Evolutionary conservation across 2,113 vertebrate species (phyloP).

Genomic region (Petaurus breviceps): DNA sequence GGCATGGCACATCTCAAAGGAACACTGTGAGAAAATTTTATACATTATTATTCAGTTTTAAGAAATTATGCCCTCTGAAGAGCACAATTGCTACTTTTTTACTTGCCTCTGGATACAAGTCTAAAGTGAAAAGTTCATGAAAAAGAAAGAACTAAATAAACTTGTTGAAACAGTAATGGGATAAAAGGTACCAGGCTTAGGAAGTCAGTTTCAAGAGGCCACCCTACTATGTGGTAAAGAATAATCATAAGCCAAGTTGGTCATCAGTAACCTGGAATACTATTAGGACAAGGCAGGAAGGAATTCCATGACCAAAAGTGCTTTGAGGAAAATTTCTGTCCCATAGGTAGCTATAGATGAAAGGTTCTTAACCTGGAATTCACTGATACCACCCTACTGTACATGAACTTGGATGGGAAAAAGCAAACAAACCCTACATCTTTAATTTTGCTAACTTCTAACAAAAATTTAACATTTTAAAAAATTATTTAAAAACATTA

Average conservation of each 20-base stretch:
- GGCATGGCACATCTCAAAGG: neutral
- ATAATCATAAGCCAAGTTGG: neutral
- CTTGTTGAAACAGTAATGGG: neutral
- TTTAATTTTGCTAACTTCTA: neutral
- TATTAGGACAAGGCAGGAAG: neutral
- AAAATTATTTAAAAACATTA: neutral
- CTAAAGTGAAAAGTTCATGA: slow-evolving; percentile 2
- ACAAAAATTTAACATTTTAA: neutral
- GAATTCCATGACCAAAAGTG: neutral
- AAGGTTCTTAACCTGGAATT: neutral
- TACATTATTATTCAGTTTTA: neutral
- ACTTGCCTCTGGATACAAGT: neutral
- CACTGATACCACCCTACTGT: neutral
- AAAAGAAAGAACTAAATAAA: neutral
- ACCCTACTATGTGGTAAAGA: neutral
- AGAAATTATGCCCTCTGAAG: neutral
- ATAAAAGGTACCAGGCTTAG: neutral
- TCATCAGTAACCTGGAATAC: neutral
- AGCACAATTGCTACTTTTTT: neutral
- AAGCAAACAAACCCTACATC: neutral
- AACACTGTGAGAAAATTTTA: neutral
- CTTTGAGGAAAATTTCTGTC: neutral
- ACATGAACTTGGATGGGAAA: neutral
- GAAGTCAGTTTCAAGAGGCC: neutral
- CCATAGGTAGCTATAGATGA: neutral